phyloP scores from a whole-genome alignment of 2,888 invertebrate genomes.

The Smittia sp. region DNA sequence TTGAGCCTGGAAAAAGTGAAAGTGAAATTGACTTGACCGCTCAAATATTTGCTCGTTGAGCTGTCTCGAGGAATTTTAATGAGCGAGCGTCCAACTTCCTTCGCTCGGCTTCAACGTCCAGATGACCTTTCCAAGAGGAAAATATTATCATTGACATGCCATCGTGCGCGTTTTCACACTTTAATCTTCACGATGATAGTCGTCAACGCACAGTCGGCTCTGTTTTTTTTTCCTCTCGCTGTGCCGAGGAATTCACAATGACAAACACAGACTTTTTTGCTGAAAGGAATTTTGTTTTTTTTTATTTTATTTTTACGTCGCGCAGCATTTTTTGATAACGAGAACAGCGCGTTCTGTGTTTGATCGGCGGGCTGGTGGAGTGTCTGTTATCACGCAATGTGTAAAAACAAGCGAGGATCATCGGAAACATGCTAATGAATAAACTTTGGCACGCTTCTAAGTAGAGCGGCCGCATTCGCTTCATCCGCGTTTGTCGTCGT shows the following conservation, averaged over 20 bases:
- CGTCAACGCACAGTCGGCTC: too few species aligned
- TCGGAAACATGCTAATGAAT: not conserved
- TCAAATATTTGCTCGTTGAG: not conserved
- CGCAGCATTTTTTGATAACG: not conserved
- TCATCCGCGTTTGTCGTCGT: too few species aligned
- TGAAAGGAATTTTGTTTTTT: not conserved
- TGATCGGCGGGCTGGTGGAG: not conserved
- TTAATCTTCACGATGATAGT: too few species aligned
- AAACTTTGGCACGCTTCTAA: too few species aligned
- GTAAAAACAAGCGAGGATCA: not conserved
- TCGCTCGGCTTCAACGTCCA: too few species aligned
- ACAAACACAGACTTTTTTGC: too few species aligned
- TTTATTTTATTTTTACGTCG: not conserved
- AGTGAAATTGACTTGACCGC: conserved; percentile 23
- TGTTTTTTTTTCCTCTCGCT: not conserved
- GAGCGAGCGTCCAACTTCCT: too few species aligned
- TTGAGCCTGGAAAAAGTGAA: conserved; percentile 38
- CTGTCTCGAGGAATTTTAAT: too few species aligned
- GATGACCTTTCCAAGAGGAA: too few species aligned
- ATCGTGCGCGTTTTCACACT: too few species aligned
- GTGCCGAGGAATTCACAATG: not conserved
- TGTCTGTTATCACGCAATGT: conserved; percentile 2
- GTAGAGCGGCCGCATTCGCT: too few species aligned
- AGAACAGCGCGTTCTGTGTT: not conserved
- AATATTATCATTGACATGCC: too few species aligned